Percentiles rank a stretch among this genome's conserved stretches.
These are phyloP conservation scores for Phenganax subtilis DNA, from an alignment of 92 coral and sea anemone species.

Conservation along the genomic window DNA sequence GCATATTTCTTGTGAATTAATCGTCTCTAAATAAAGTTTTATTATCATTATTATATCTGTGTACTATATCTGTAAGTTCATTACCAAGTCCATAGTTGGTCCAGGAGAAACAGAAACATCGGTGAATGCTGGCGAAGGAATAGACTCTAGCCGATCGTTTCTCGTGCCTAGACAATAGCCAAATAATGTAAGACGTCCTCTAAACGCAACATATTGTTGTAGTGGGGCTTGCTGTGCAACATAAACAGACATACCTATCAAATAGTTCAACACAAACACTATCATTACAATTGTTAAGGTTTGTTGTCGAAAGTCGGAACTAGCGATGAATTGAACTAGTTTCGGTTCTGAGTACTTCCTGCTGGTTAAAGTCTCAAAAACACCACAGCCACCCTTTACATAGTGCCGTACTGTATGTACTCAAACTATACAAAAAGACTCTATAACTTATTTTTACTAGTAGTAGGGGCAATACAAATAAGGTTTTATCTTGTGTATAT, in stretches of 20 bases:
- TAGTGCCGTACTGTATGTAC: not conserved
- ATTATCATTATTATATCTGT: too few species aligned
- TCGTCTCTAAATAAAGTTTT: too few species aligned
- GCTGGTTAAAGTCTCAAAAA: not conserved
- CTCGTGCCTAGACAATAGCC: not conserved
- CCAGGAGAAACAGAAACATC: conserved; percentile 1
- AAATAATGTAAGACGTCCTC: not conserved
- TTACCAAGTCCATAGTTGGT: not conserved
- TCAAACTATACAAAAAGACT: too few species aligned
- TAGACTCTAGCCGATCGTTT: not conserved
- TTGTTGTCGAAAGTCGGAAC: not conserved
- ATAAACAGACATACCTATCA: not conserved
- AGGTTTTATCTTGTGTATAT: too few species aligned
- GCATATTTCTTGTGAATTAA: too few species aligned
- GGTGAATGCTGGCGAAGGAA: conserved; percentile 4
- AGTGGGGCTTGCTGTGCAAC: not conserved
- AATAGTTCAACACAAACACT: not conserved
- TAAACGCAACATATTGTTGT: not conserved
- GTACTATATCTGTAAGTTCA: too few species aligned
- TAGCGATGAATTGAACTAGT: not conserved
- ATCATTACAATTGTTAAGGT: not conserved
- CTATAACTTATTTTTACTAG: too few species aligned
- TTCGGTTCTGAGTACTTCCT: conserved; percentile 1
- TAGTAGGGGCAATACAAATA: too few species aligned
- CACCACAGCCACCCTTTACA: not conserved